phyloP scores from a whole-genome alignment of 2,888 invertebrate genomes.

The Caenorhabditis becei region DNA sequence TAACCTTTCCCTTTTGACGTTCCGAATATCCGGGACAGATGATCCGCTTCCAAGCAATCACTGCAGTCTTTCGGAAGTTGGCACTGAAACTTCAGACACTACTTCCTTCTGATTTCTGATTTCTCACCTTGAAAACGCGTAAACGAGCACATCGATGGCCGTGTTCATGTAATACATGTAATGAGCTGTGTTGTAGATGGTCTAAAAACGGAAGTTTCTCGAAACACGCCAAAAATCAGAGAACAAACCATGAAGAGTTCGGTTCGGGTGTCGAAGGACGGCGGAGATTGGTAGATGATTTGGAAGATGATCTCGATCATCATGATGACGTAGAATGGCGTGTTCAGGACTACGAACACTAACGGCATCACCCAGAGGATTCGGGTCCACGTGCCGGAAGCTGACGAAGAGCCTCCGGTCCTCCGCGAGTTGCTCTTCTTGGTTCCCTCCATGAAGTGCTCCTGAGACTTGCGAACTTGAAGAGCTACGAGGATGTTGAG shows the following conservation, averaged over 20 bases:
- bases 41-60: conserved; percentile 76
- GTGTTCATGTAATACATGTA: conserved; percentile 81
- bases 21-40: conserved; percentile 65
- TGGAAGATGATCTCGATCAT: conserved; percentile 68
- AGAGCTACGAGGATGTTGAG: conserved; percentile 77
- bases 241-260: conserved; percentile 60
- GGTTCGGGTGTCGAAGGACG: conserved; percentile 54
- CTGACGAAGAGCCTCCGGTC: conserved; percentile 61
- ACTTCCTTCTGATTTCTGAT: background rate
- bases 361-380: conserved; percentile 81
- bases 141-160: conserved; percentile 80
- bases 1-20: conserved; percentile 58
- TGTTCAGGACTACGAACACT: conserved; percentile 80
- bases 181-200: conserved; percentile 77
- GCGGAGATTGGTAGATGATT: conserved; percentile 64
- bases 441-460: conserved; percentile 53
- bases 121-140: conserved; percentile 79
- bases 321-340: conserved; percentile 78
- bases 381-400: conserved; percentile 73
- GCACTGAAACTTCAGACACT: conserved; percentile 77
- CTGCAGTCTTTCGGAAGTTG: conserved; percentile 79
- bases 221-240: background rate
- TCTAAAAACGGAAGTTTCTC: conserved; percentile 47
- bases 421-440: conserved; percentile 64
- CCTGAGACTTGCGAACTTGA: conserved; percentile 69